Conservation (phyloP, 2,888 invertebrate species). For the Folsomia manolachei region DNA sequence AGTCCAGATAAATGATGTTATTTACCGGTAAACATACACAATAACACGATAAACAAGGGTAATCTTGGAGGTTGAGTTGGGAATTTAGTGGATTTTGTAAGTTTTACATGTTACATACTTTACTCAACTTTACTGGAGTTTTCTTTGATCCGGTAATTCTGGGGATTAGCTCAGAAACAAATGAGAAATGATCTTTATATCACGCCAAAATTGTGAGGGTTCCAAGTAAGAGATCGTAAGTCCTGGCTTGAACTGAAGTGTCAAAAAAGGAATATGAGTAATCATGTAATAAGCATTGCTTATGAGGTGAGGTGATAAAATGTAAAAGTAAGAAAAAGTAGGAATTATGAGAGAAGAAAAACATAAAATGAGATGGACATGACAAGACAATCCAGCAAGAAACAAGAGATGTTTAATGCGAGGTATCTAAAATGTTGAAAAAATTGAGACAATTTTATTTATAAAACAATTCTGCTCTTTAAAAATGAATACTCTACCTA, state of each 20-base stretch:
- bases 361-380: neutral
- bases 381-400: neutral
- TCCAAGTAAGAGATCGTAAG: no score
- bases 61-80: no score
- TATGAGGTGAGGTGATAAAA: neutral
- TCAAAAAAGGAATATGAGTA: no score
- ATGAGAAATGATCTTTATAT: neutral
- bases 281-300: no score
- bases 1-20: slow-evolving; percentile 12
- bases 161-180: slow-evolving; percentile 17
- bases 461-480: no score
- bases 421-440: no score
- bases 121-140: neutral
- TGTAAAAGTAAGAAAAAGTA: neutral
- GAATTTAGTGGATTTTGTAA: no score
- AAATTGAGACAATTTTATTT: no score
- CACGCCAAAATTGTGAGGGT: neutral
- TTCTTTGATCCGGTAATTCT: slow-evolving; percentile 7
- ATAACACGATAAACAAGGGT: neutral
- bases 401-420: neutral
- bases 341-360: no score
- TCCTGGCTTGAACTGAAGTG: no score
- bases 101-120: no score
- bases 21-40: slow-evolving; percentile 3
- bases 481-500: no score